Percentiles rank a stretch among this genome's conserved stretches.
Conservation (phyloP, 2,888 invertebrate species). For the Augiades crinisus region DNA sequence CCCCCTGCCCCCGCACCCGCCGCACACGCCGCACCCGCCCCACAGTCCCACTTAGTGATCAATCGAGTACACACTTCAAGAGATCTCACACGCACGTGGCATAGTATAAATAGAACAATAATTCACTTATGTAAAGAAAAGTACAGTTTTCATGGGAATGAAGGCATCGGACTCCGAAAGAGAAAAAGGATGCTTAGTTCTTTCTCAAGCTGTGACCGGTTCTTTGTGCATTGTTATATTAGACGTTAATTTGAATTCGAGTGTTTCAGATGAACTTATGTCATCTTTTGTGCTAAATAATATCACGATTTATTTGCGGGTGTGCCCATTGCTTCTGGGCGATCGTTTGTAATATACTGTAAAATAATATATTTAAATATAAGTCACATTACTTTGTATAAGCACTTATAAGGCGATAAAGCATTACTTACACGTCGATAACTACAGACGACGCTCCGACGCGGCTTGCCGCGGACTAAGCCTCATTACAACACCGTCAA, state of each 20-base stretch:
- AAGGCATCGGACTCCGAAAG: background rate
- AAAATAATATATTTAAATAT: constrained; percentile 63
- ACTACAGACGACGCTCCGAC: constrained; percentile 39
- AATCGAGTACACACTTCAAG: constrained; percentile 4
- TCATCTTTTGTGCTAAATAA: constrained; percentile 5
- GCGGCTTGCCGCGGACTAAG: constrained; percentile 41
- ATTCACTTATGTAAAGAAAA: constrained; percentile 1
- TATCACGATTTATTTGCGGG: constrained; percentile 29
- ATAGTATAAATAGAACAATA: constrained; percentile 24
- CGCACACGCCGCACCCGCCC: constrained; percentile 64
- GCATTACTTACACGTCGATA: constrained; percentile 69
- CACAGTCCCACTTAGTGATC: constrained; percentile 72
- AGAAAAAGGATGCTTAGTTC: background rate
- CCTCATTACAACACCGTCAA: constrained; percentile 38
- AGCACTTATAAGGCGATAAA: constrained; percentile 75
- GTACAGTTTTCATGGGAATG: background rate
- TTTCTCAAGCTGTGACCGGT: background rate
- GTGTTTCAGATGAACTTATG: constrained; percentile 10
- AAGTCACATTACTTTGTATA: constrained; percentile 63
- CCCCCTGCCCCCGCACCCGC: constrained; percentile 54
- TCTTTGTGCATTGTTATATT: constrained; percentile 6
- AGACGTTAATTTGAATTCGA: constrained; percentile 8
- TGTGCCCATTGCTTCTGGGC: constrained; percentile 17
- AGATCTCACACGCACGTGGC: constrained; percentile 20
- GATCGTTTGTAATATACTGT: constrained; percentile 56